Base-by-base conservation (phyloP, 2,888 invertebrate genomes). In the Nebria salina region DNA sequence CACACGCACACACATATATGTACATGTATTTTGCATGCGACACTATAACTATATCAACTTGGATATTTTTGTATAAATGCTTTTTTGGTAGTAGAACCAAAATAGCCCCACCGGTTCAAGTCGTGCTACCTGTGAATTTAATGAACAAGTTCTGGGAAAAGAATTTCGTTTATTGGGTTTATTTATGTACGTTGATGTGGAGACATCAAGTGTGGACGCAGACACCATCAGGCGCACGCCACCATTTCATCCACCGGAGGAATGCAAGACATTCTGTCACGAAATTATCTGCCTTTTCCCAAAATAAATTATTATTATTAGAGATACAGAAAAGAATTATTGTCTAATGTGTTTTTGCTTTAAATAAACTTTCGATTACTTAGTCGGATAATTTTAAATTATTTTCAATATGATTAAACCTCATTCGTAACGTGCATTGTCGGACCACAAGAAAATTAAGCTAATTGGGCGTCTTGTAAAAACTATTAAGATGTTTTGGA, bases 111-210 rank as follows among this genome's bases (percentile, higher is more conserved):
- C 64, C 54, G 74, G 64, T 72, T 73, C 11, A n/a, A 43, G 68
- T 70, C 74, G 70, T 74, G 81, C 81, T 81, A 81, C 81, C 81
- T 81, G 81, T 81, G 81, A 81, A 76, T 65, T 72, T 76, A 81
- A 81, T 81, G 76, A 81, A 81, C 81, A 76, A 81, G 72, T 81
- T 81, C 81, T 65, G 65, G 66, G 81, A 76, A 81, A 76, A 54
- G 65, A 72, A 76, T 70, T 65, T 43, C 54, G 76, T 72, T 81
- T 81, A 81, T 81, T 81, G 76, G 81, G 65, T 81, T 81, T 76
- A 76, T 81, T 81, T 81, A 80, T 80, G 75, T 75, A 11, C 65
- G 41, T 26, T 79, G 74, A 77, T 68, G 76, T 66, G 54, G 72
- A 54, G 72, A 68, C 68, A 25, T 68, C 25, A 70, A 25, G 70